Evolutionary conservation across 2,113 vertebrate genomes (phyloP), one percentile per base, ranked within the genome.

Genomic region (Limanda limanda): DNA sequence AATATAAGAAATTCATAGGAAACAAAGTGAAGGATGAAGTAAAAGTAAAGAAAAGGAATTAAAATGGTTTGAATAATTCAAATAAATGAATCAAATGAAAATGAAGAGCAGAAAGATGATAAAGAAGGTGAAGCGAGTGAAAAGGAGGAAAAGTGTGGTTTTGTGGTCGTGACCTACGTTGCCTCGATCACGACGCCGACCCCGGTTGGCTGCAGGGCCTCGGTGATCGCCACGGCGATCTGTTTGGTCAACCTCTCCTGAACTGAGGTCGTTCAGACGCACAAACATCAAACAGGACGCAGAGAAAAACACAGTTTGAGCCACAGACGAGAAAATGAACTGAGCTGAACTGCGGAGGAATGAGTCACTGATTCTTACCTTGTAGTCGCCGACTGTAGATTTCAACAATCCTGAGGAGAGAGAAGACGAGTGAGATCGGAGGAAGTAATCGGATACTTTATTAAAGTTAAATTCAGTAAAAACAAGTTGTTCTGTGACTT

Each of bases 231-330:
- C 9, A 98, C 89, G 0, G 98, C 98, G 0, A 99, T 99, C 58
- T 99, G 98, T 84, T 99, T 99, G 25, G 98, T 99, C 78, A 99
- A 93, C 86, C 98, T 95, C 51, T 99, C 98, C 91, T 99, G 98
- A 79, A 99, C 98, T 99, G 95, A 17, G 81, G 78, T 87, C 18
- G 40, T 2, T 83, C 9, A 75, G 25, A 74, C 58, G 20, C 42
- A 82, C 74, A 42, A 20, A 81, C 61, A 68, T 17, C 23, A 59
- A 11, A 11, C n/a, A 31, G 27, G 27, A 31, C 5, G 5, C 5
- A 31, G 27, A 7, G 31, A 31, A 31, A 31, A 7, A 31, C 31
- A 31, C 31, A 1, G 70, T 37, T 1, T 1, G 11, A 27, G 57
- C 40, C 2, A 42, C 40, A 13, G 40, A 25, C 55, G 60, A 35